phyloP scores from a whole-genome alignment of 2,888 invertebrate species.

The Strigamia crassipes region DNA sequence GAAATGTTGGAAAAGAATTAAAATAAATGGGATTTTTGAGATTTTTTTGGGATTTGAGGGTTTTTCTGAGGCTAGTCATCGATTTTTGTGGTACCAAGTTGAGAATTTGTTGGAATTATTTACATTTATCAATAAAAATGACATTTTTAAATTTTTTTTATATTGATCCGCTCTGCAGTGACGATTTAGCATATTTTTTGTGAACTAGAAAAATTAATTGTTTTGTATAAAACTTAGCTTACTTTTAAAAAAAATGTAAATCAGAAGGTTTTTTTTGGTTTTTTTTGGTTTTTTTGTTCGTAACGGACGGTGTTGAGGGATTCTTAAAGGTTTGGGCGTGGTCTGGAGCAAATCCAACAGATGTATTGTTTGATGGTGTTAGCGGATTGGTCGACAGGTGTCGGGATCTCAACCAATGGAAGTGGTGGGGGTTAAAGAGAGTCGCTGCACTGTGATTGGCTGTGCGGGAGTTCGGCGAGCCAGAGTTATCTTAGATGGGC shows the following conservation, averaged over 20 bases:
- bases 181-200: no score
- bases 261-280: no score
- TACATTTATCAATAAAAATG: no score
- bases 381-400: constrained; percentile 26
- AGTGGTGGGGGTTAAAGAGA: not conserved
- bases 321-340: constrained; percentile 36
- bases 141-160: not conserved
- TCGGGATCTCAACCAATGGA: constrained; percentile 32
- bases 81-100: no score
- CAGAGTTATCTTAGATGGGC: not conserved
- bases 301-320: not conserved
- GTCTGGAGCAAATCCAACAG: constrained; percentile 28
- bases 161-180: not conserved
- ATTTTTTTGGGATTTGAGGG: no score
- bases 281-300: no score
- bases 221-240: no score
- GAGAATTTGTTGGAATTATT: no score
- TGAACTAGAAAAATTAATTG: not conserved
- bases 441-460: not conserved
- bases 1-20: no score
- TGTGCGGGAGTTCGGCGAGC: not conserved
- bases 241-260: no score
- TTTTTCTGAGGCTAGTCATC: no score
- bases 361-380: constrained; percentile 22
- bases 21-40: no score